Conservation (phyloP, 1,140 invertebrate genomes). For the Drosophila bipectinata region DNA sequence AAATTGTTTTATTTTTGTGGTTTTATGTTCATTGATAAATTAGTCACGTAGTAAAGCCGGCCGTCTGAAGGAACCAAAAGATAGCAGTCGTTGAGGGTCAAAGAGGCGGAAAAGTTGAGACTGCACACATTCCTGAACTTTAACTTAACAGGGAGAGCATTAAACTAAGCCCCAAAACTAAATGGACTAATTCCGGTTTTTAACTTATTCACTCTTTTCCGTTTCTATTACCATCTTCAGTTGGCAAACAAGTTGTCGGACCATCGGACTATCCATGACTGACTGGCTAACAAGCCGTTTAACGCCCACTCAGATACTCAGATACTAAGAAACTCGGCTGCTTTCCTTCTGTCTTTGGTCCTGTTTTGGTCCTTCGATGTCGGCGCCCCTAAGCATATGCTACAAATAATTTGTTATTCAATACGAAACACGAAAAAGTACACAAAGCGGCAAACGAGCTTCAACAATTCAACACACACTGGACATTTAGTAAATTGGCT, state of each 20-base stretch:
- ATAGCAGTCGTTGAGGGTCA: conserved; percentile 24
- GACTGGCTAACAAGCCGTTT: conserved; percentile 50
- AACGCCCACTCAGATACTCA: conserved; percentile 31
- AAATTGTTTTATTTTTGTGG: conserved; percentile 25
- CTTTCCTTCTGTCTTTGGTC: background rate
- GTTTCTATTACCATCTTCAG: conserved; percentile 29
- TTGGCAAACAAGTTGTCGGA: conserved; percentile 23
- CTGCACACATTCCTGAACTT: conserved; percentile 31
- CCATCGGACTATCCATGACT: conserved; percentile 24
- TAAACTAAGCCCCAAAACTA: conserved; percentile 38
- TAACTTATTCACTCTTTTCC: conserved; percentile 36
- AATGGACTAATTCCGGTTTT: conserved; percentile 52
- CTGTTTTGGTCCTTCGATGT: conserved; percentile 10
- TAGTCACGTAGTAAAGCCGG: conserved; percentile 50
- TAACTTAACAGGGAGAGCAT: conserved; percentile 39
- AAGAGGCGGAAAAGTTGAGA: conserved; percentile 22
- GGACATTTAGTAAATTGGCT: conserved; percentile 78
- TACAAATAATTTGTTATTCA: conserved; percentile 80
- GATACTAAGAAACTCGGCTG: background rate
- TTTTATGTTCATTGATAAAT: conserved; percentile 67
- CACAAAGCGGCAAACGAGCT: conserved; percentile 76
- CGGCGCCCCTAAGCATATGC: conserved; percentile 58
- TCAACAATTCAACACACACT: conserved; percentile 50
- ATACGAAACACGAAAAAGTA: conserved; percentile 75
- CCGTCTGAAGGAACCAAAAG: conserved; percentile 33